Evolutionary conservation across 1,140 invertebrate species (phyloP), one percentile per base, ranked within the genome.

Genomic region (Gryllus bimaculatus): DNA sequence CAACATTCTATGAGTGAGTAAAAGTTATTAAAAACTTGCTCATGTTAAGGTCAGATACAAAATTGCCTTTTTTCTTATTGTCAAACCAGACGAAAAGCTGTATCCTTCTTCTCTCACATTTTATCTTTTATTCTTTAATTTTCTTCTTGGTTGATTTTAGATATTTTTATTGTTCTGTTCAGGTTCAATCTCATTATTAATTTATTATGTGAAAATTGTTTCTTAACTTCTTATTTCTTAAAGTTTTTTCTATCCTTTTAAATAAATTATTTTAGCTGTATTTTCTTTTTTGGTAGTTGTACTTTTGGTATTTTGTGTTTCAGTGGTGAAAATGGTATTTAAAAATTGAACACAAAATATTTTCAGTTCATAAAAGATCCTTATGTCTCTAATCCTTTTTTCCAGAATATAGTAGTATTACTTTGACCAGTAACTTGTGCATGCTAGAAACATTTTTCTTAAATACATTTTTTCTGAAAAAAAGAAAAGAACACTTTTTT

Each of bases 401-500:
- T 66, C 54, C 54, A 66, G 54, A 66, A 66, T 66, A 66, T 13
- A 66, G 54, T 66, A 66, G 54, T 66, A 66, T 66, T 66, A 66
- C 54, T 66, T 66, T 66, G 54, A 66, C 54, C 76, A 54, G 76
- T 77, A 77, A 54, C 39, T 77, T 77, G 76, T 54, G 76, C 76
- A 77, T 77, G 76, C 48, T 77, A 77, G 76, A 18, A 47, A 77
- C 76, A 77, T 77, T 76, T 75, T 76, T 76, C 76, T 47, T 76
- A 20, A n/a, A 76, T 7, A 8, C 21, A 48, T 12, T n/a, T 49
- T 48, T 48, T 76, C 39, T n/a, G 48, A 21, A 77, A 8, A 76
- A 13, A 12, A 76, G 20, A 66, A 66, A 66, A 66, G 18, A 13
- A 66, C 54, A 66, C 10, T 66, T 66, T 66, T 66, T 66, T 66